Evolutionary conservation across 2,888 invertebrate species (phyloP).

Genomic region (Melipona beecheii): DNA sequence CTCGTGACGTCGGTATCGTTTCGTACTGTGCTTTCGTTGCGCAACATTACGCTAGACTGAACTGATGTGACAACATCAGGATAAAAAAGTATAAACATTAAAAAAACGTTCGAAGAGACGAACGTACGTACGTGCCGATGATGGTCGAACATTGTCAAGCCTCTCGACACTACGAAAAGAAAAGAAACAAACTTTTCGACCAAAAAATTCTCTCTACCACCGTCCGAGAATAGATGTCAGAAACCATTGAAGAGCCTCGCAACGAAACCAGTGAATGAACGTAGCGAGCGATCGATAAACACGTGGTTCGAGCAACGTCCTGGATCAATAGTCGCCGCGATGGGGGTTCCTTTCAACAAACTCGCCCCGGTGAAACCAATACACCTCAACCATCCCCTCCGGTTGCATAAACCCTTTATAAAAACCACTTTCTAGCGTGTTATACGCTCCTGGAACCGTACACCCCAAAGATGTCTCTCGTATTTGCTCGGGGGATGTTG

Average conservation of each 20-base stretch:
- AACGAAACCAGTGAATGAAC: not conserved
- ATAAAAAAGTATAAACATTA: too few relatives aligned
- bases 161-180: too few relatives aligned
- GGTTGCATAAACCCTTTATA: constrained; percentile 52
- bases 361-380: constrained; percentile 48
- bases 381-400: constrained; percentile 58
- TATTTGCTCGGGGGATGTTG: constrained; percentile 67
- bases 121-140: not conserved
- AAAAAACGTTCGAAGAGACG: not conserved
- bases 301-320: constrained; percentile 38
- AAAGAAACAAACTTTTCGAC: too few relatives aligned
- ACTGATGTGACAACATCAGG: not conserved
- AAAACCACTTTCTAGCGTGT: constrained; percentile 49
- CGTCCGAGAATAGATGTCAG: not conserved
- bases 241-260: not conserved
- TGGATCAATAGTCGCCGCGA: constrained; percentile 62
- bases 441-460: constrained; percentile 71
- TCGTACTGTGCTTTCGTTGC: not conserved
- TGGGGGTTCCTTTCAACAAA: constrained; percentile 48
- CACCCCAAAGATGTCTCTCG: constrained; percentile 77
- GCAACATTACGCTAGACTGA: not conserved
- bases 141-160: not conserved
- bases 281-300: constrained; percentile 59
- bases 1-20: not conserved
- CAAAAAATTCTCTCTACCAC: not conserved